phyloP scores from a whole-genome alignment of 2,797 vertebrate genomes.

The Glyptemys insculpta region DNA sequence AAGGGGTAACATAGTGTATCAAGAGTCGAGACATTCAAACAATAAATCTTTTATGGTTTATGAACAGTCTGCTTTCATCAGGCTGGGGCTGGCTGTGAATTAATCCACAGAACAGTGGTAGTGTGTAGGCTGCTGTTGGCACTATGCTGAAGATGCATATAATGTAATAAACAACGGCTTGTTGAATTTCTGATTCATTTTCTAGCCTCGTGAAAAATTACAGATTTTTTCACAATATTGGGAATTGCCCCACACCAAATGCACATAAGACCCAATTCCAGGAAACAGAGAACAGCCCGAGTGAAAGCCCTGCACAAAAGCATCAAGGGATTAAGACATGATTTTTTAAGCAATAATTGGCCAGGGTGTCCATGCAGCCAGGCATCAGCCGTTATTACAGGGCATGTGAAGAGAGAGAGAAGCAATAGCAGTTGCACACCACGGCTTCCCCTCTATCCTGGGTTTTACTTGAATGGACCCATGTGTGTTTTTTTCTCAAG shows the following conservation, averaged over 20 bases:
- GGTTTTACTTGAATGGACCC: background rate
- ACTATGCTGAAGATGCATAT: slow-evolving; percentile 32
- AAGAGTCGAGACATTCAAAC: background rate
- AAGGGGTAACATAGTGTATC: background rate
- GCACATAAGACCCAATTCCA: slow-evolving; percentile 1
- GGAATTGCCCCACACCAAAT: background rate
- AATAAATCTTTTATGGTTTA: slow-evolving; percentile 12
- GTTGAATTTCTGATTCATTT: slow-evolving; percentile 57
- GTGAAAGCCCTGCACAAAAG: slow-evolving; percentile 2
- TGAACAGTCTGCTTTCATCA: slow-evolving; percentile 22
- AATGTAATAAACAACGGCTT: slow-evolving; percentile 57
- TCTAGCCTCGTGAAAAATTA: slow-evolving; percentile 24
- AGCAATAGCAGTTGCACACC: background rate
- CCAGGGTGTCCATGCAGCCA: background rate
- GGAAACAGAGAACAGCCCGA: background rate
- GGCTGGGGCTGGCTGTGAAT: background rate
- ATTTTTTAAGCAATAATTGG: slow-evolving; percentile 7
- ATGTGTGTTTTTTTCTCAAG: slow-evolving; percentile 1
- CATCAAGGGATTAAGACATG: background rate
- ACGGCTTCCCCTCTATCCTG: background rate
- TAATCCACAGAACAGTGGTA: background rate
- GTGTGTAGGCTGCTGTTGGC: slow-evolving; percentile 16
- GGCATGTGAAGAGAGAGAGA: background rate
- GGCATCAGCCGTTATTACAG: background rate
- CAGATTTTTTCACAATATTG: background rate